Evolutionary conservation across 2,113 vertebrate species (phyloP), one percentile per base, ranked within the genome.

Genomic region (Daphoenositta chrysoptera): DNA sequence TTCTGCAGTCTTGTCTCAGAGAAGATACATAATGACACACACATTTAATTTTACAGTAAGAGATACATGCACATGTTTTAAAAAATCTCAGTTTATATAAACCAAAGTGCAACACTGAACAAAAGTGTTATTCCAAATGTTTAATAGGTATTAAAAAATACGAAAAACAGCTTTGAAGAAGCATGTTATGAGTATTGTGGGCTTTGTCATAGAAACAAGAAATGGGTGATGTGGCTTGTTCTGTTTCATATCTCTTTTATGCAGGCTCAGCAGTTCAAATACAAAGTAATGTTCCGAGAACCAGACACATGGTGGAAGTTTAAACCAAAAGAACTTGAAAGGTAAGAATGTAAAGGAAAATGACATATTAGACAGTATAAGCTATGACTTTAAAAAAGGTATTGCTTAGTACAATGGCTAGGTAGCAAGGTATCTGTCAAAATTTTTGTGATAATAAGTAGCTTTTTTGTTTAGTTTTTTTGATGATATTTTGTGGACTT

Each of bases 251-350:
- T 83, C 23, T 91, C 33, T 96, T 95, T n/a, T 94, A 60, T 96
- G 56, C 94, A 99, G 99, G 99, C 99, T 57, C 97, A 98, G 94
- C 98, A 98, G 91, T 96, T 99, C 96, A 98, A 98, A 81, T 99
- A 99, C 87, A 99, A 99, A 97, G 98, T 99, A 61, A 95, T 99
- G 95, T 99, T 99, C 95, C 98, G 98, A 97, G 99, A 99, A 95
- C 99, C 99, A 26, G 99, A 99, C 83, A 99, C 99, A 37, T 99
- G 99, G 99, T 99, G 99, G 99, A 99, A 98, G 93, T 98, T 98
- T 97, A 99, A 99, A 94, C 99, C 99, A 58, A 98, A 98, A 97
- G 99, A 99, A 92, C 97, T 99, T 96, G 98, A 99, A 97, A 99
- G 98, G 99, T 99, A 98, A 98, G 96, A 56, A 48, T n/a, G 20